Conservation (phyloP, 2,888 invertebrate species). For the Vesta saturnalis region DNA sequence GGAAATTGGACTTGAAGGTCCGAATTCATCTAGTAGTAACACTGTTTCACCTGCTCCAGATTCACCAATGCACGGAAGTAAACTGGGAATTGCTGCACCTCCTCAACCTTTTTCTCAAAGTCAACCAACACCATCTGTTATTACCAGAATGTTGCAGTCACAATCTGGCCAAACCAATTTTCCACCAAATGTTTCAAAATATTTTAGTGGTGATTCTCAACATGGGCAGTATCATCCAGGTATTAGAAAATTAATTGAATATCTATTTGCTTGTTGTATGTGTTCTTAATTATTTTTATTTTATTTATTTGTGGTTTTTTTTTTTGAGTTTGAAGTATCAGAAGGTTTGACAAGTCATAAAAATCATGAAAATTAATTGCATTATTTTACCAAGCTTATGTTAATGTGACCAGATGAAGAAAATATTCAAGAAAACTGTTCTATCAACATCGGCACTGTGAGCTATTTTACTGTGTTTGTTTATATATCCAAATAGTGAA, state of each 20-base stretch:
- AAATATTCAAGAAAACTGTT: no score
- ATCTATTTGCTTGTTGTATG: background rate
- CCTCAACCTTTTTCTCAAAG: constrained; percentile 65
- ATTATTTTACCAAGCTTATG: no score
- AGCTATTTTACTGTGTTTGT: no score
- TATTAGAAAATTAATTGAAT: no score
- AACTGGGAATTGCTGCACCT: constrained; percentile 62
- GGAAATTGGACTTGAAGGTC: constrained; percentile 45
- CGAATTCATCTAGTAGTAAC: constrained; percentile 49
- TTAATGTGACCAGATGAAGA: no score
- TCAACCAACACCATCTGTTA: constrained; percentile 67
- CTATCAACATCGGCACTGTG: no score
- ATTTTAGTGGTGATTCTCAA: constrained; percentile 41
- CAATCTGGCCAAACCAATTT: constrained; percentile 55
- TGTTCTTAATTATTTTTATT: background rate
- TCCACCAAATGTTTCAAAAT: constrained; percentile 27
- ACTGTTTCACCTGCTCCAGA: constrained; percentile 54
- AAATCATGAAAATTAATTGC: no score
- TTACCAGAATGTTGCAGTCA: constrained; percentile 70
- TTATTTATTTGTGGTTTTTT: background rate
- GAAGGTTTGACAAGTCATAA: no score
- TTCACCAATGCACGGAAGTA: constrained; percentile 41
- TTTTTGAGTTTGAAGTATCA: no score
- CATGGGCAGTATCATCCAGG: constrained; percentile 27
- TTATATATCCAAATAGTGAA: no score